Conservation (phyloP, 2,113 vertebrate species). For the Gymnocephalus cernua region DNA sequence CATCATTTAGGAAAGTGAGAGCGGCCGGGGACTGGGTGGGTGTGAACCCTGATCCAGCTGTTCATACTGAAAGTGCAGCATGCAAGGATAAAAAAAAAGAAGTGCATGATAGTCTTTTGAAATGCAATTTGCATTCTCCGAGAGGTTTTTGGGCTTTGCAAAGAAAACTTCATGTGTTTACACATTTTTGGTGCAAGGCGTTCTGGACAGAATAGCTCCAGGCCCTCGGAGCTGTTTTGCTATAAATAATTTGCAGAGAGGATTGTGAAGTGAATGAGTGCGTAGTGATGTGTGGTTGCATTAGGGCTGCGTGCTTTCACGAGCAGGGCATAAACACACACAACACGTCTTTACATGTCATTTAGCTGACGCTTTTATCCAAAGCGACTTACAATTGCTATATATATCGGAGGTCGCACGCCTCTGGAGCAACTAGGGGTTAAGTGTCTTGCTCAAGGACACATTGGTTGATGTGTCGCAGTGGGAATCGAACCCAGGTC, state of each 20-base stretch:
- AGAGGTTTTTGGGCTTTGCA: neutral
- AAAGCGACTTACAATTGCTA: too few species aligned
- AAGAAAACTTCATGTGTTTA: constrained; percentile 8
- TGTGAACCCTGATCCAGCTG: neutral
- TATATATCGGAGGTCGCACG: too few species aligned
- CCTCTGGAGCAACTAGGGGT: too few species aligned
- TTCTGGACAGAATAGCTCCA: constrained; percentile 22
- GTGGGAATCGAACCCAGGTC: too few species aligned
- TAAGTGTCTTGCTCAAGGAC: too few species aligned
- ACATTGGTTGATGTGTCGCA: too few species aligned
- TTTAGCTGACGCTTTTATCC: too few species aligned
- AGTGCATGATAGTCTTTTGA: neutral
- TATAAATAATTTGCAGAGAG: constrained; percentile 11
- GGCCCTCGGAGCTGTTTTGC: constrained; percentile 33
- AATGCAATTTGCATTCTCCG: neutral
- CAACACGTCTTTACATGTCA: too few species aligned
- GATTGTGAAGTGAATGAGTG: constrained; percentile 34
- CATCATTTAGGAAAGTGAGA: constrained; percentile 44
- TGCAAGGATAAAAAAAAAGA: neutral
- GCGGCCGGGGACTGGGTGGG: neutral
- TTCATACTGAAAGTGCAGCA: neutral
- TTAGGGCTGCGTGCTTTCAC: neutral
- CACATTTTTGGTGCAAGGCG: neutral
- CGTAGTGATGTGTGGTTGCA: constrained; percentile 18
- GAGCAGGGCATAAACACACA: constrained; percentile 5